Evolutionary conservation across 2,113 vertebrate species (phyloP).

Genomic region (Salvelinus alpinus): DNA sequence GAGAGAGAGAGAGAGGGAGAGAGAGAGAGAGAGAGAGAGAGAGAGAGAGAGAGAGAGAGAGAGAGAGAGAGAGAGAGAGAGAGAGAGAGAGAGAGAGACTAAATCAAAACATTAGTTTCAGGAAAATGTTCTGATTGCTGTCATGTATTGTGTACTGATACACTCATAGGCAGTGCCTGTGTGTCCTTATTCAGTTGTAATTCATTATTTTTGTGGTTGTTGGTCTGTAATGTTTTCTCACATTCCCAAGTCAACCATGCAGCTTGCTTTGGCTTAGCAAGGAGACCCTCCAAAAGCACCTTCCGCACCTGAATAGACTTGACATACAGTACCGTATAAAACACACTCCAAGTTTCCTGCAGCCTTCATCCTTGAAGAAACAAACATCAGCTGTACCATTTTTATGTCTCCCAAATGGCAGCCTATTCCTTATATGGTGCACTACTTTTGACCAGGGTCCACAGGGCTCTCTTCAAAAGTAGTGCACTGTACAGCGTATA

Average conservation of each 20-base stretch:
- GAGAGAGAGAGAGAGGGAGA: no score
- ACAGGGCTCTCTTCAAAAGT: no score
- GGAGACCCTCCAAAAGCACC: not conserved
- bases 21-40: no score
- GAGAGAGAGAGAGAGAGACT: not conserved
- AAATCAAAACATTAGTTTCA: constrained; percentile 28
- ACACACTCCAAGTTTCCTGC: not conserved
- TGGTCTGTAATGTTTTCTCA: no score
- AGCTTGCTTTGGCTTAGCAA: not conserved
- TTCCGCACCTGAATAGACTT: not conserved
- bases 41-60: no score
- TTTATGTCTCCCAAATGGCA: not conserved
- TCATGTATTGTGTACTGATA: not conserved
- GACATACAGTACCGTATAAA: not conserved
- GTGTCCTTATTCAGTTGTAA: constrained; percentile 10
- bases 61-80: no score
- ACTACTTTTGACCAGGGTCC: no score
- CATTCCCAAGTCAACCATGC: no score
- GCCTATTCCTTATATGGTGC: no score
- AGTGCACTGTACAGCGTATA: no score
- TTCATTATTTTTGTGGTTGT: not conserved
- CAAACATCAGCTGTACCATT: not conserved
- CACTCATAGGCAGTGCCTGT: not conserved
- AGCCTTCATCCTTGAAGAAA: not conserved
- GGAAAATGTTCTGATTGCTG: constrained; percentile 11